Percentiles rank a stretch among this genome's conserved stretches.
phyloP scores from a whole-genome alignment of 2,888 invertebrate genomes.

The Heteromyza rotundicornis region DNA sequence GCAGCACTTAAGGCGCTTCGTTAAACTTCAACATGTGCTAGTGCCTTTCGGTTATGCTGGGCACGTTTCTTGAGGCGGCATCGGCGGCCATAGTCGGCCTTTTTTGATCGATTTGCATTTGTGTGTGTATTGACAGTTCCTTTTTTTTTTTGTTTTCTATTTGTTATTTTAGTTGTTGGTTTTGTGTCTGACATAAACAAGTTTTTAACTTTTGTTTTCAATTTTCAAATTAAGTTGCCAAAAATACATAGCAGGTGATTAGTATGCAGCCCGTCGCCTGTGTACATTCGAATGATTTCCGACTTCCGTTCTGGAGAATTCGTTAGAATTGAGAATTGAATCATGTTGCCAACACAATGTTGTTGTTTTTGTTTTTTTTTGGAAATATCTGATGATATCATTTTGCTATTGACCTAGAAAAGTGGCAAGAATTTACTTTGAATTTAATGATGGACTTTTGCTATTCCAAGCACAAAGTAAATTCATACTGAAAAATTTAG shows the following conservation, averaged over 20 bases:
- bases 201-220: conserved; percentile 3
- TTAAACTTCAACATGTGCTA: conserved; percentile 8
- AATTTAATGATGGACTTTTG: too few species aligned
- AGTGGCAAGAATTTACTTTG: too few species aligned
- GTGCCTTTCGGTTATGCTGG: background rate
- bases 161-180: background rate
- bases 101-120: conserved; percentile 4
- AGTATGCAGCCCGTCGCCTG: background rate
- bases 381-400: background rate
- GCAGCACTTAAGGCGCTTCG: conserved; percentile 13
- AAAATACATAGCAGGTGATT: background rate
- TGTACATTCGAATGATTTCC: conserved; percentile 24
- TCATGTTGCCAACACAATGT: background rate
- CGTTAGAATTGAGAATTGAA: background rate
- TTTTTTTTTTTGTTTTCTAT: background rate
- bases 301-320: conserved; percentile 27
- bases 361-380: too few species aligned
- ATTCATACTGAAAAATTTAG: too few species aligned
- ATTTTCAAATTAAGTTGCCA: conserved; percentile 1
- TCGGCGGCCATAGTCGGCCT: background rate
- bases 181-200: background rate
- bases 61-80: conserved; percentile 6
- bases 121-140: background rate
- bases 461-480: too few species aligned
- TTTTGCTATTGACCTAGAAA: conserved; percentile 1